Percentiles rank a stretch among this genome's conserved stretches.
Evolutionary conservation across 2,113 vertebrate species (phyloP).

Genomic region (Chauna torquata): DNA sequence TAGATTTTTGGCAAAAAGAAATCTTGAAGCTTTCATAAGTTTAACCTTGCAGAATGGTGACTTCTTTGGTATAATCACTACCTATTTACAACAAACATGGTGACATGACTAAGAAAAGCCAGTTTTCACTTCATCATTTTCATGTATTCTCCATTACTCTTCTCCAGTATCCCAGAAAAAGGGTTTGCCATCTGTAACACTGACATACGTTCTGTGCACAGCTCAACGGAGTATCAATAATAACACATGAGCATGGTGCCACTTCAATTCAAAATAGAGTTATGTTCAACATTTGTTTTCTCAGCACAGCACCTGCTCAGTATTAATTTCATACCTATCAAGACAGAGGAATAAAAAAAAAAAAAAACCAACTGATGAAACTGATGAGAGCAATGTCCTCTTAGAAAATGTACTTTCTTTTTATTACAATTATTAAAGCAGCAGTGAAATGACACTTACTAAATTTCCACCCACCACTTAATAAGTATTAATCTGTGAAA

Average conservation of each 20-base stretch:
- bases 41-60: neutral
- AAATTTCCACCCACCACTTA: neutral
- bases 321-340: neutral
- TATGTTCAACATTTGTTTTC: slow-evolving; percentile 7
- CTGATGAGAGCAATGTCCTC: neutral
- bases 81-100: neutral
- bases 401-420: neutral
- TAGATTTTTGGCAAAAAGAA: neutral
- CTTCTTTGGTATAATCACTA: neutral
- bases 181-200: neutral
- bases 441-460: neutral
- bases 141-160: neutral
- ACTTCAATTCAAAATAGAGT: slow-evolving; percentile 6
- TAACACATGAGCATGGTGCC: neutral
- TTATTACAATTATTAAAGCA: neutral
- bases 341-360: neutral
- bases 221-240: neutral
- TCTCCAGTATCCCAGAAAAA: neutral
- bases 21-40: neutral
- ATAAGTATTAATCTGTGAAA: neutral
- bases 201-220: neutral
- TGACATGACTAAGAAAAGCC: neutral
- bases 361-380: neutral
- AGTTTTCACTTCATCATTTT: neutral
- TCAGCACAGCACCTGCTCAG: neutral